A percentile compares a stretch with the other conserved stretches of the same genome.
These are phyloP conservation scores for Ectemnius cavifrons DNA, from an alignment of 2,888 invertebrate genomes.

Conservation along the genomic window DNA sequence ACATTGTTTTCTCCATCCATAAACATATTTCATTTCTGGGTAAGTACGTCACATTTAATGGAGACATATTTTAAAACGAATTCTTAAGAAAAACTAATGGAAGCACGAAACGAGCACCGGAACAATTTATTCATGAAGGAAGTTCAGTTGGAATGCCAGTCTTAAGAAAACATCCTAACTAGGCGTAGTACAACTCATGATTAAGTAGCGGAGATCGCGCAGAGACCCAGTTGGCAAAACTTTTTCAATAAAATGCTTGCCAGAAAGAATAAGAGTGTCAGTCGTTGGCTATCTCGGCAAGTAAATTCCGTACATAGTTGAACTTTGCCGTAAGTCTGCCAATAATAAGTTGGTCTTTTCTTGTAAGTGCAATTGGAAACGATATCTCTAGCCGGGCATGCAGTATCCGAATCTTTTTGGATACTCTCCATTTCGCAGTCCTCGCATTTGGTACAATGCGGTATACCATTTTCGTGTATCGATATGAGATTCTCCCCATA, in stretches of 20 bases:
- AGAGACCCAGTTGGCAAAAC: slow-evolving; percentile 46
- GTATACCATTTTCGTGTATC: background rate
- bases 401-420: background rate
- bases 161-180: too few relatives aligned
- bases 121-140: background rate
- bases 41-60: too few relatives aligned
- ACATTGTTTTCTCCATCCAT: too few relatives aligned
- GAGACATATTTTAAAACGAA: too few relatives aligned
- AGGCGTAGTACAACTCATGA: background rate
- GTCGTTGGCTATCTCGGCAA: background rate
- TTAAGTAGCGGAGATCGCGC: slow-evolving; percentile 1
- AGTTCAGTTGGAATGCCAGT: too few relatives aligned
- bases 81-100: too few relatives aligned
- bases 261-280: slow-evolving; percentile 10
- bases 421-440: background rate
- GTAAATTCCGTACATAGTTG: background rate
- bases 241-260: slow-evolving; percentile 41
- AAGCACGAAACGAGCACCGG: too few relatives aligned
- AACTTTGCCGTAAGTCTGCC: slow-evolving; percentile 10
- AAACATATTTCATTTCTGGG: too few relatives aligned
- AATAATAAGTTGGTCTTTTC: slow-evolving; percentile 2
- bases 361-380: background rate
- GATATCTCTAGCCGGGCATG: too few relatives aligned
- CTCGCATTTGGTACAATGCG: slow-evolving; percentile 1
- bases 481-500: too few relatives aligned